phyloP scores from a whole-genome alignment of 2,888 invertebrate genomes.

The Mesorhabditis sp. region DNA sequence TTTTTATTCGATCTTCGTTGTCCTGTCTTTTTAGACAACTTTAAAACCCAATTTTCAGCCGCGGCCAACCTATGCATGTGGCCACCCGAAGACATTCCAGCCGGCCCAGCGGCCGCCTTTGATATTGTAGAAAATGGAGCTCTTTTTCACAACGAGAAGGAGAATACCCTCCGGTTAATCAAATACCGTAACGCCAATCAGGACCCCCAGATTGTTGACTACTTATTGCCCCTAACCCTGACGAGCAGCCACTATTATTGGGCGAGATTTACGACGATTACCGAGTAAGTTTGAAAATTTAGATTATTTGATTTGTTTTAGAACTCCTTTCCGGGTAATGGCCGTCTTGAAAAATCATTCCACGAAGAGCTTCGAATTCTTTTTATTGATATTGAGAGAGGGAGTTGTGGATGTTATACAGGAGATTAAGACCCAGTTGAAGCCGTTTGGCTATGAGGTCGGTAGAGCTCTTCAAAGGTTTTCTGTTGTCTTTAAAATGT shows the following conservation, averaged over 20 bases:
- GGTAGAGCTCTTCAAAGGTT: not conserved
- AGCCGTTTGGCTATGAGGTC: not conserved
- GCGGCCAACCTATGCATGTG: not conserved
- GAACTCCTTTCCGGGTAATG: not conserved
- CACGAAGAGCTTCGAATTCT: slow-evolving; percentile 4
- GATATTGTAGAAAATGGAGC: slow-evolving; percentile 4
- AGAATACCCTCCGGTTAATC: not conserved
- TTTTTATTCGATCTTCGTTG: too few species aligned
- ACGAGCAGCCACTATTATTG: not conserved
- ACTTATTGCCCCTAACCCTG: not conserved
- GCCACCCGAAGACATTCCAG: not conserved
- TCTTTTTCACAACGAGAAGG: not conserved
- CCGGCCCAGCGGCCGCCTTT: not conserved
- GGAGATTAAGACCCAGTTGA: not conserved
- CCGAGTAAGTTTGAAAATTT: not conserved
- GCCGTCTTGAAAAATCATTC: not conserved
- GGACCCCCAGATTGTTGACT: not conserved
- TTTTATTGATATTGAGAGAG: slow-evolving; percentile 3
- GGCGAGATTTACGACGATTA: not conserved
- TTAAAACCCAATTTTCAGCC: too few species aligned
- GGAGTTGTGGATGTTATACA: not conserved
- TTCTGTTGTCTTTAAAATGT: not conserved
- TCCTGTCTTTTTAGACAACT: too few species aligned
- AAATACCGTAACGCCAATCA: too few species aligned
- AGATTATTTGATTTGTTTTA: not conserved